A percentile compares a stretch with the other conserved stretches of the same genome.
Conservation (phyloP, 2,888 invertebrate genomes). For the Synergus umbraculus region DNA sequence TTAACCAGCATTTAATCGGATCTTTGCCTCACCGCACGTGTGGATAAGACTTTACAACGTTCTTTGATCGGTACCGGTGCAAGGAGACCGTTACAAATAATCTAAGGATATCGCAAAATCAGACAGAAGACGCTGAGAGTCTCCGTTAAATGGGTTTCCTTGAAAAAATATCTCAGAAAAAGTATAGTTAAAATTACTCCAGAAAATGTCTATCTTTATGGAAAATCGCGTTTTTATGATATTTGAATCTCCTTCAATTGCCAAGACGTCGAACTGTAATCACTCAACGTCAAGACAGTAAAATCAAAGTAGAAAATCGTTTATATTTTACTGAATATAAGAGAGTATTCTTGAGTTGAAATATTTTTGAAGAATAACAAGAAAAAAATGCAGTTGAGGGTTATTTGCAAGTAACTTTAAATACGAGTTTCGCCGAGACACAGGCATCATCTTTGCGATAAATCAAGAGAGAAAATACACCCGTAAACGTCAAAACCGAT, state of each 20-base stretch:
- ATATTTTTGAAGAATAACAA: constrained; percentile 1
- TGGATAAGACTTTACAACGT: constrained; percentile 35
- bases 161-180: not conserved
- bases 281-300: too few species aligned
- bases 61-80: constrained; percentile 41
- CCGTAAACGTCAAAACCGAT: constrained; percentile 41
- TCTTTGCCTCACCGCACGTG: constrained; percentile 14
- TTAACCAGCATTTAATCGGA: constrained; percentile 12
- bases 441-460: constrained; percentile 35
- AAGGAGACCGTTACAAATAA: constrained; percentile 40
- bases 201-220: not conserved
- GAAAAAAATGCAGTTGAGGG: not conserved
- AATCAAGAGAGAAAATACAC: constrained; percentile 38
- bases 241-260: not conserved
- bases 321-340: not conserved
- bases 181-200: not conserved
- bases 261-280: too few species aligned
- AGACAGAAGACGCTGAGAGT: not conserved
- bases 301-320: too few species aligned
- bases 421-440: constrained; percentile 3
- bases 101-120: constrained; percentile 36
- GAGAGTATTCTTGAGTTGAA: not conserved
- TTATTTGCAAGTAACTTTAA: constrained; percentile 4
- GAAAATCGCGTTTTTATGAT: not conserved
- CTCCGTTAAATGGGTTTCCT: not conserved